A percentile compares a stretch with the other conserved stretches of the same genome.
These are phyloP conservation scores for Gastrophysa polygoni DNA, from an alignment of 2,888 invertebrate genomes.

Conservation along the genomic window DNA sequence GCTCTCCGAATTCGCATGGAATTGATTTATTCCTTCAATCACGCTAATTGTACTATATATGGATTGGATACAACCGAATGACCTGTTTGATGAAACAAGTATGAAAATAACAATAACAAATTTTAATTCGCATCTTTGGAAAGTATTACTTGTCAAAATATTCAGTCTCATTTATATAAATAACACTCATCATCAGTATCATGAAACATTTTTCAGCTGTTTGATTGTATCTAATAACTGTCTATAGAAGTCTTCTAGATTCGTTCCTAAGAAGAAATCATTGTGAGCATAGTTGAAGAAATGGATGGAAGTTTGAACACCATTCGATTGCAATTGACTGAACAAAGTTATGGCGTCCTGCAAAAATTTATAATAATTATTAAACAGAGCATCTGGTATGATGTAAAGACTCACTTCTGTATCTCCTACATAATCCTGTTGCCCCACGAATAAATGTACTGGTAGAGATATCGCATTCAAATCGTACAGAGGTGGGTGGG, in stretches of 20 bases:
- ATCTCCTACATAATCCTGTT: conserved; percentile 74
- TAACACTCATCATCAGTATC: conserved; percentile 1
- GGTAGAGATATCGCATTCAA: conserved; percentile 65
- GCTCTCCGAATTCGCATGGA: not conserved
- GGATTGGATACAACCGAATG: no score
- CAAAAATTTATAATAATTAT: no score
- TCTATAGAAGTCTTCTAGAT: conserved; percentile 25
- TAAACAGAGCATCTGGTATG: no score
- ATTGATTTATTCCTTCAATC: not conserved
- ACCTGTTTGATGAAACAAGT: not conserved
- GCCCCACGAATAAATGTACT: conserved; percentile 66
- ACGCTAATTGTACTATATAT: not conserved
- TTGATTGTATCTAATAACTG: conserved; percentile 8
- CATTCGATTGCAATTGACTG: conserved; percentile 23
- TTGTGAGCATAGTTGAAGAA: conserved; percentile 28
- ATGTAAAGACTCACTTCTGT: conserved; percentile 51
- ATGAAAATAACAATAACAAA: not conserved
- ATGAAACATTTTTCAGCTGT: not conserved
- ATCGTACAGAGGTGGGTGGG: conserved; percentile 65
- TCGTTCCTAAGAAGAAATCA: conserved; percentile 25
- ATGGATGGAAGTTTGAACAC: conserved; percentile 15
- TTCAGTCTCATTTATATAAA: conserved; percentile 11
- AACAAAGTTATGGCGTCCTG: conserved; percentile 33
- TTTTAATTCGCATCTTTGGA: not conserved
- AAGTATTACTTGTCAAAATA: not conserved